Conservation (phyloP, 2,113 vertebrate genomes). For the Hemicordylus capensis region DNA sequence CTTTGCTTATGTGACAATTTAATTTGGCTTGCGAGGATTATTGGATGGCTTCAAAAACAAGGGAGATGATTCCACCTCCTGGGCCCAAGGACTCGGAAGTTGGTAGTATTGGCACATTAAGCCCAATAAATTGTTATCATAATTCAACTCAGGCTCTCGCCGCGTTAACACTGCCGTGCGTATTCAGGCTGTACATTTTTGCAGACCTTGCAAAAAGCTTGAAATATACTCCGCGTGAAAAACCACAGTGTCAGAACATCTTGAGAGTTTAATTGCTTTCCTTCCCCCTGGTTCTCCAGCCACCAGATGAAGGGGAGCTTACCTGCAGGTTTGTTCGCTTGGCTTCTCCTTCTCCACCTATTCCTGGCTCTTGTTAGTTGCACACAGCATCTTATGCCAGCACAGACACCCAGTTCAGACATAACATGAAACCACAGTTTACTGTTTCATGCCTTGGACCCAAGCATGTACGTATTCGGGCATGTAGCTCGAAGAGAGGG, state of each 20-base stretch:
- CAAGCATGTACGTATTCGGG: too few relatives aligned
- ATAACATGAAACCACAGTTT: too few relatives aligned
- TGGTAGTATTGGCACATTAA: neutral
- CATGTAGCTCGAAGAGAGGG: too few relatives aligned
- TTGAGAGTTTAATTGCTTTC: conserved; percentile 11
- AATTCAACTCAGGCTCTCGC: neutral
- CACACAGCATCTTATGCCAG: too few relatives aligned
- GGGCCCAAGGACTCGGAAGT: neutral
- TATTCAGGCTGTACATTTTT: conserved; percentile 23
- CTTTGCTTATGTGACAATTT: neutral
- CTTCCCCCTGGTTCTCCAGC: neutral
- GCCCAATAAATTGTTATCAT: conserved; percentile 5
- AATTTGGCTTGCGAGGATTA: neutral
- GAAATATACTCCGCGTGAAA: conserved; percentile 18
- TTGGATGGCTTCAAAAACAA: neutral
- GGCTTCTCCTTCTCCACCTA: neutral
- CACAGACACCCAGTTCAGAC: too few relatives aligned
- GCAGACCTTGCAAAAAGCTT: conserved; percentile 17
- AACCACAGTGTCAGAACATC: neutral
- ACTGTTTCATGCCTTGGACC: too few relatives aligned
- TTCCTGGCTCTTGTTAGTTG: neutral
- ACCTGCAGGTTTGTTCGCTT: neutral
- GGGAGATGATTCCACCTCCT: neutral
- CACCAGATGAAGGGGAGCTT: neutral
- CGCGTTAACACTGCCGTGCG: neutral